Evolutionary conservation across 2,113 vertebrate species (phyloP).

Genomic region (Geococcyx californianus): DNA sequence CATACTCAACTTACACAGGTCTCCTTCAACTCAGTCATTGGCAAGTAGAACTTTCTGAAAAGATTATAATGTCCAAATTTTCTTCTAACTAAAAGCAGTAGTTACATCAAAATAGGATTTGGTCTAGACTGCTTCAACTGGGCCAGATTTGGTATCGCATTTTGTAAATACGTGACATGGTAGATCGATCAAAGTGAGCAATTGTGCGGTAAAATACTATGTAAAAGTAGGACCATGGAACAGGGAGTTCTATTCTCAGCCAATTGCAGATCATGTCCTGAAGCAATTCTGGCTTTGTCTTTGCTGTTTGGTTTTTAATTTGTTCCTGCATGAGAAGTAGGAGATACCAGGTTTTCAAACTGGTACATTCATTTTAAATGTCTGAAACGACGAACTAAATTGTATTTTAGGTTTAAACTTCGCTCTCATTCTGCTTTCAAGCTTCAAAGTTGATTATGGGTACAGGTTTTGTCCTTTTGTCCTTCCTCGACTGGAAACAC

Average conservation of each 20-base stretch:
- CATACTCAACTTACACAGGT: accelerated
- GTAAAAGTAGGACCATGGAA: not conserved
- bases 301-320: not conserved
- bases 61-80: not conserved
- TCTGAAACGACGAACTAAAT: not conserved
- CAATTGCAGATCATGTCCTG: not conserved
- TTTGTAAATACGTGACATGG: not conserved
- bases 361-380: not conserved
- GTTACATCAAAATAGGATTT: not conserved
- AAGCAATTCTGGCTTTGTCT: not conserved
- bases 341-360: not conserved
- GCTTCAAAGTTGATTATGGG: not conserved
- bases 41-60: not conserved
- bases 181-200: not conserved
- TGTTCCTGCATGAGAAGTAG: not conserved
- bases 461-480: not conserved
- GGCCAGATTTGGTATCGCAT: not conserved
- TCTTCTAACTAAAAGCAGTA: not conserved
- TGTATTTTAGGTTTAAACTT: not conserved
- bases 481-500: not conserved
- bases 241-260: not conserved
- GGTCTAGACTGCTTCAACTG: not conserved
- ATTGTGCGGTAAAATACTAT: not conserved
- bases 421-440: not conserved
- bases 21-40: not conserved